Percentiles rank a stretch among this genome's conserved stretches.
These are phyloP conservation scores for Ctenomys sociabilis DNA, from an alignment of 2,113 vertebrate genomes.

Conservation along the genomic window DNA sequence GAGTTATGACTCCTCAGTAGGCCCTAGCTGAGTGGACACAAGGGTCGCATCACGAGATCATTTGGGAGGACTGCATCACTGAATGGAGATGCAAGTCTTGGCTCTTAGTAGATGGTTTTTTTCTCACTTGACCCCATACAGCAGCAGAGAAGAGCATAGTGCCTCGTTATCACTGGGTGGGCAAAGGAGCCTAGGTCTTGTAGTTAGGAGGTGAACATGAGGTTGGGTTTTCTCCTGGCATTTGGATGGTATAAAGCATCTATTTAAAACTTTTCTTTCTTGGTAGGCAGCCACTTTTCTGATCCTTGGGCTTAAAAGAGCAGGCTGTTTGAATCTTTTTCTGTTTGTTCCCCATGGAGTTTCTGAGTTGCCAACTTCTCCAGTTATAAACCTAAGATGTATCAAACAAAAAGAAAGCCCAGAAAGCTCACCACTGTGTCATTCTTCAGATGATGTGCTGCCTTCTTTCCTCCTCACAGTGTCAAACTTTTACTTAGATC, in stretches of 20 bases:
- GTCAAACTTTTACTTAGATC: background rate
- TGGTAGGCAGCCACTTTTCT: background rate
- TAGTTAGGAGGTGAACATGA: background rate
- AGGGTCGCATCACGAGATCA: background rate
- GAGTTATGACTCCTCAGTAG: background rate
- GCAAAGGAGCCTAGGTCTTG: background rate
- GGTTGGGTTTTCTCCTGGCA: background rate
- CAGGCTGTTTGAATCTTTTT: background rate
- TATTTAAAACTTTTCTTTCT: background rate
- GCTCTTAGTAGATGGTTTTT: background rate
- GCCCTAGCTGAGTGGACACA: background rate
- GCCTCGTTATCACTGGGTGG: background rate
- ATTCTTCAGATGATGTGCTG: background rate
- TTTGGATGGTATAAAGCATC: background rate
- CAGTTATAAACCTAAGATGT: background rate
- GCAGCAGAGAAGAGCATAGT: accelerated
- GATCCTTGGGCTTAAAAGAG: background rate
- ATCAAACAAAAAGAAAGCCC: background rate
- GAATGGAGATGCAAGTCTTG: background rate
- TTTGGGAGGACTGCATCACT: background rate
- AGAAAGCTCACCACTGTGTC: background rate
- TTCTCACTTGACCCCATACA: background rate
- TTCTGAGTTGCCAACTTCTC: background rate
- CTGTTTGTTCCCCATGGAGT: background rate
- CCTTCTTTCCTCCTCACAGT: background rate